These are phyloP conservation scores for Champsocephalus gunnari DNA, from an alignment of 2,797 vertebrate species.

Conservation along the genomic window DNA sequence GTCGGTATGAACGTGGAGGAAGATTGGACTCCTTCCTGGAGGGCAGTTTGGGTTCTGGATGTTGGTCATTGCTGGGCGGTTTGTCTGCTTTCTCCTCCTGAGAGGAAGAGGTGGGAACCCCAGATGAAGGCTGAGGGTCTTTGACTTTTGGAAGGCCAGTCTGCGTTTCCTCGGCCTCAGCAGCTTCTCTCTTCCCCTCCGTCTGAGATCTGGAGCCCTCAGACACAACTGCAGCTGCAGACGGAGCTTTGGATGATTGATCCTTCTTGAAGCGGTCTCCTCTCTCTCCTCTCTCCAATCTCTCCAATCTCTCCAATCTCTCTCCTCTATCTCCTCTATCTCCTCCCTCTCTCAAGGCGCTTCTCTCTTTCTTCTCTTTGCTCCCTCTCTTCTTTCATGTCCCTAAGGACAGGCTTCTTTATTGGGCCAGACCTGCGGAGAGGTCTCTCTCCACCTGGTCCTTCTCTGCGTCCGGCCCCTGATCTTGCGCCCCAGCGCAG, in stretches of 20 bases:
- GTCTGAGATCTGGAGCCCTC: constrained; percentile 76
- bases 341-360: constrained; percentile 84
- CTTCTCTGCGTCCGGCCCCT: constrained; percentile 89
- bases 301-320: too few relatives aligned
- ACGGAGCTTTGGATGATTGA: constrained; percentile 43
- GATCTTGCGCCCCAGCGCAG: constrained; percentile 95
- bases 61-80: constrained; percentile 84
- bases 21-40: constrained; percentile 88
- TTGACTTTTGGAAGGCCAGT: constrained; percentile 65
- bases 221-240: constrained; percentile 70
- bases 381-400: constrained; percentile 98
- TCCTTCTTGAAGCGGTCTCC: constrained; percentile 82
- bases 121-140: constrained; percentile 78
- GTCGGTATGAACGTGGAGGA: constrained; percentile 90
- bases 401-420: constrained; percentile 96
- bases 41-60: constrained; percentile 87
- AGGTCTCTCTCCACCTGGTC: constrained; percentile 89
- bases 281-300: constrained; percentile 63
- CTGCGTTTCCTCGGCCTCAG: constrained; percentile 65
- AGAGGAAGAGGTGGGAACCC: constrained; percentile 82
- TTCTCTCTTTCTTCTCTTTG: constrained; percentile 95
- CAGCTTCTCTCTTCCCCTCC: constrained; percentile 86
- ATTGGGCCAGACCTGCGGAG: constrained; percentile 95
- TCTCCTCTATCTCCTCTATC: constrained; percentile 74
- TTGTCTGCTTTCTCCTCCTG: constrained; percentile 91